Conservation (phyloP, 2,797 vertebrate species). For the Sebastes oblongus region DNA sequence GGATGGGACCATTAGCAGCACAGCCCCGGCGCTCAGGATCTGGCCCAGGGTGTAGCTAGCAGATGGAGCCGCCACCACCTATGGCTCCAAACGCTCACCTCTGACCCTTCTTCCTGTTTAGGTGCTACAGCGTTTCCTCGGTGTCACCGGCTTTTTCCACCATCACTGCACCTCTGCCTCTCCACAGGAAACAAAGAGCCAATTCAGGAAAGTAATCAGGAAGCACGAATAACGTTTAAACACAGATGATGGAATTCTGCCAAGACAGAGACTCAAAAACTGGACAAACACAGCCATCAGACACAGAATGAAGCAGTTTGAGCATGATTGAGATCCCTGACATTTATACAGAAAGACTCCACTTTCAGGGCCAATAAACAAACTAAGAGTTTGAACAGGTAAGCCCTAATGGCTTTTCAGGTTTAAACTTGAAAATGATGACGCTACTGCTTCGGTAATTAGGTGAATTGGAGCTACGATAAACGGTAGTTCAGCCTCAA, state of each 20-base stretch:
- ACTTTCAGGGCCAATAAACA: neutral
- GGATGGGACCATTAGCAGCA: constrained; percentile 40
- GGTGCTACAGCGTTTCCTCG: constrained; percentile 64
- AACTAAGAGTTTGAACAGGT: constrained; percentile 18
- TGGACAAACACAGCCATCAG: neutral
- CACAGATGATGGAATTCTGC: neutral
- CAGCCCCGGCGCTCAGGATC: constrained; percentile 28
- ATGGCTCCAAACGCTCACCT: constrained; percentile 58
- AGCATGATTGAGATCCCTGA: neutral
- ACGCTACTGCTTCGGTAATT: constrained; percentile 52
- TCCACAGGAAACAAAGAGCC: constrained; percentile 37
- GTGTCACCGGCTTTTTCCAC: constrained; percentile 1
- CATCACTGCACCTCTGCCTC: neutral
- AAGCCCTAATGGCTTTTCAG: constrained; percentile 36
- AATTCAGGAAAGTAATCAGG: constrained; percentile 41
- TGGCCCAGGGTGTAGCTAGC: constrained; percentile 39
- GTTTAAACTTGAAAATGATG: constrained; percentile 66
- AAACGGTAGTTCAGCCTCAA: constrained; percentile 7
- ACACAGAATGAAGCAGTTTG: neutral
- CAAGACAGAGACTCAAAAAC: neutral
- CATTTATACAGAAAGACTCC: neutral
- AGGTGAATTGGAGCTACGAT: constrained; percentile 16
- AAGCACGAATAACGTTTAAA: constrained; percentile 5
- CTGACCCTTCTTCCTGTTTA: constrained; percentile 77
- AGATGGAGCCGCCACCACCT: constrained; percentile 44